phyloP scores from a whole-genome alignment of 2,797 vertebrate genomes.

The Danio jaintianensis region DNA sequence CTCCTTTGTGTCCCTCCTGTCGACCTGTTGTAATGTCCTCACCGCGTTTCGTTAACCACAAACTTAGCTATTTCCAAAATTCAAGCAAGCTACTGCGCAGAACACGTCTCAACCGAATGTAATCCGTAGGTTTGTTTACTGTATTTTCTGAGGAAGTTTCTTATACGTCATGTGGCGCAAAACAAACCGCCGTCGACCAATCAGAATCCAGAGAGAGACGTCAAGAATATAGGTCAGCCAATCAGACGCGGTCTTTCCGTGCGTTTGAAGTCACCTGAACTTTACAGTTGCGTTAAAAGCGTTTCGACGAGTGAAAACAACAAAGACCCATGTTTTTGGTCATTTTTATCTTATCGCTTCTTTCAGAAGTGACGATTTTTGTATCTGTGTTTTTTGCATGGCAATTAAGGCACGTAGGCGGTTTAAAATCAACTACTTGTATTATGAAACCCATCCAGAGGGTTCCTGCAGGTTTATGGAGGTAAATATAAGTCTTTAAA shows the following conservation, averaged over 20 bases:
- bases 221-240: conserved; percentile 76
- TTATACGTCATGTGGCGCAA: conserved; percentile 64
- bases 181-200: conserved; percentile 75
- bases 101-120: conserved; percentile 41
- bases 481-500: too few relatives aligned
- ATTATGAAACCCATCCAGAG: not conserved
- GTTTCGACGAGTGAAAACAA: not conserved
- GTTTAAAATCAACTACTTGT: not conserved
- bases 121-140: conserved; percentile 75
- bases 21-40: not conserved
- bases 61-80: not conserved
- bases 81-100: not conserved
- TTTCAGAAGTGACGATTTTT: not conserved
- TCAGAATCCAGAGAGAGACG: conserved; percentile 58
- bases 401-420: not conserved
- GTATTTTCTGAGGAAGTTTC: conserved; percentile 72
- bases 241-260: conserved; percentile 61
- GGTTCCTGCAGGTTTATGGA: too few relatives aligned
- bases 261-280: conserved; percentile 2
- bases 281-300: not conserved
- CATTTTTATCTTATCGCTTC: not conserved
- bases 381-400: not conserved
- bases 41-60: too few relatives aligned
- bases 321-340: conserved; percentile 10
- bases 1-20: conserved; percentile 47